Conservation (phyloP, 2,797 vertebrate genomes). For the Oreortyx pictus region DNA sequence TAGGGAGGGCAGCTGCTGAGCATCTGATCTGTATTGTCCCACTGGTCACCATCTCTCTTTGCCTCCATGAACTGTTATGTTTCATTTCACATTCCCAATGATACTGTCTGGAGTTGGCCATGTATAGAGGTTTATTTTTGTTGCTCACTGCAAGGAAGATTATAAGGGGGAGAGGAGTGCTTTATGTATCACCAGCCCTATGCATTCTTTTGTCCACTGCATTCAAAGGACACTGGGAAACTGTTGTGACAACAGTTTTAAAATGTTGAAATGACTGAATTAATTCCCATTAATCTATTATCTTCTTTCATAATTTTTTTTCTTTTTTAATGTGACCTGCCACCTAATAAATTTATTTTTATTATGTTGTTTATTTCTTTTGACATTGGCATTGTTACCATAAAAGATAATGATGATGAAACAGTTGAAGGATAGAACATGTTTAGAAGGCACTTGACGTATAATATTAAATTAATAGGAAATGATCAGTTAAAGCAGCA, state of each 20-base stretch:
- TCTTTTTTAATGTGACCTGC: neutral
- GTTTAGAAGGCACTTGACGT: slow-evolving; percentile 68
- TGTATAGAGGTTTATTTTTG: neutral
- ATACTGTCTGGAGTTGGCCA: neutral
- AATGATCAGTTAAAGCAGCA: slow-evolving; percentile 74
- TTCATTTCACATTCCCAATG: slow-evolving; percentile 5
- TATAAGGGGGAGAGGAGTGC: neutral
- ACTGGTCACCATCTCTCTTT: neutral
- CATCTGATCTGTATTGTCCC: neutral
- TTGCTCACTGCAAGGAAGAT: neutral
- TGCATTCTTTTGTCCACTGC: neutral
- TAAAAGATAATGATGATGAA: slow-evolving; percentile 68
- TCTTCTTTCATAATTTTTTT: neutral
- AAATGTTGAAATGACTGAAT: neutral
- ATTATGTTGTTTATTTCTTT: slow-evolving; percentile 37
- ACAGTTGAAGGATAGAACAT: slow-evolving; percentile 67
- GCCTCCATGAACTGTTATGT: neutral
- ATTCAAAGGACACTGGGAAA: neutral
- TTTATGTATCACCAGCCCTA: neutral
- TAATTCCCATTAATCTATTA: neutral
- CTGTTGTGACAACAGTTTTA: neutral
- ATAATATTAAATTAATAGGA: slow-evolving; percentile 77
- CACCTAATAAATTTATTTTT: neutral
- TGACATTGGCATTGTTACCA: slow-evolving; percentile 38
- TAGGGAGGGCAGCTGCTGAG: neutral